Evolutionary conservation across 2,888 invertebrate species (phyloP), one percentile per base, ranked within the genome.

Genomic region (Zootermopsis nevadensis): DNA sequence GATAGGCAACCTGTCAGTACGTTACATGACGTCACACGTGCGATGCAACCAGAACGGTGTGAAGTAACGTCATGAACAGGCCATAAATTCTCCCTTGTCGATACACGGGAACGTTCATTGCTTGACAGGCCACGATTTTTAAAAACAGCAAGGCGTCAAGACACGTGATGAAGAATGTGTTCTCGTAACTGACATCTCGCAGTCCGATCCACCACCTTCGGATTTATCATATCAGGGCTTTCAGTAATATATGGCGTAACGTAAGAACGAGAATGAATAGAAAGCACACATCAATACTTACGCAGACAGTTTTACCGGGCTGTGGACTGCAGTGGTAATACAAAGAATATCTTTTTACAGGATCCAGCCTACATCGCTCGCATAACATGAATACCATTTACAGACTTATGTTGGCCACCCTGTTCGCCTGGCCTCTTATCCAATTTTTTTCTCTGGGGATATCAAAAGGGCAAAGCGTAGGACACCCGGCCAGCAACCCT

Each of bases 81-180:
- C 42, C 76, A 76, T 76, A 76, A 76, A 76, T 76, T 76, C 76
- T 76, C 48, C 27, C 19, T 42, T 48, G 48, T 76, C 48, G 27
- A 27, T 76, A 60, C 27, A 60, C 7, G 27, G 7, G 60, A 60
- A 6, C 27, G n/a, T n/a, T 60, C 8, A n/a, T n/a, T 27, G 60
- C n/a, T 60, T 60, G 60, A 60, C 60, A 60, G 60, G 27, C 60
- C 12, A n/a, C 27, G 60, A 60, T 60, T 60, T 60, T 60, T n/a
- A 60, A 60, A n/a, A 60, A 60, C 60, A 60, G 27, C 60, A 60
- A 60, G 60, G 8, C 60, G 60, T 60, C 60, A 60, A 60, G 60
- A 60, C n/a, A 12, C 60, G 10, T 60, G 60, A 60, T 60, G 60
- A 60, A 60, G 60, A 60, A 60, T 60, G 60, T 27, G n/a, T 60